Base-by-base conservation (phyloP, 2,888 invertebrate genomes). In the Bhutanitis thaidina region DNA sequence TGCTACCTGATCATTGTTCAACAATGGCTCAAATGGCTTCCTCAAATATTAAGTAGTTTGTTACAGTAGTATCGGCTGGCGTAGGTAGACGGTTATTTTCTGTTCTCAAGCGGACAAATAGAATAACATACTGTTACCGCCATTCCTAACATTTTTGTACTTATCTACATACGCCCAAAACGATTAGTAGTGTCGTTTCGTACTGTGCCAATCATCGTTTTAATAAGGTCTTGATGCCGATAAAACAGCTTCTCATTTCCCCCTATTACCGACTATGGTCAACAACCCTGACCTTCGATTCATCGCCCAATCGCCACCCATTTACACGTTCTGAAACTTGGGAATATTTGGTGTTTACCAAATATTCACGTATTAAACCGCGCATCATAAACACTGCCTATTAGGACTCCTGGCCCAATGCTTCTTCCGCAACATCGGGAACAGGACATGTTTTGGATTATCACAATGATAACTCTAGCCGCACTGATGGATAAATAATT, bases 1-100 rank as follows among this genome's bases (percentile, higher is more conserved):
- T 77, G 78, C 81, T 87, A 86, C 86, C 87, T 87, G 86, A 77
- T 70, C 74, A 73, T 71, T 77, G 75, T 79, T 77, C 72, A 76
- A 77, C 71, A 67, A 68, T 66, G 64, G 63, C 69, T 79, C 80
- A 75, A 80, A 82, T 80, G 80, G 80, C 74, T 85, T 83, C 38
- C 35, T n/a, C 1, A 9, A 12, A 54, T 49, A 53, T 47, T 46
- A 49, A 52, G 49, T 70, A 72, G 68, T 69, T 30, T 55, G 70
- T 74, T 70, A 14, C 69, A 65, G 59, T 65, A 66, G 64, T 67
- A 59, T 65, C 61, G 64, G 68, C 67, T 61, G 54, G 65, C 32
- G 45, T 85, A 85, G 86, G 85, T 86, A 86, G 74, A 69, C 54
- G 63, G 5, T 20, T 20, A 20, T 20, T 20, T 20, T 20, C 3